These are phyloP conservation scores for Sphaerodactylus townsendi DNA, from an alignment of 2,113 vertebrate genomes.

Conservation along the genomic window DNA sequence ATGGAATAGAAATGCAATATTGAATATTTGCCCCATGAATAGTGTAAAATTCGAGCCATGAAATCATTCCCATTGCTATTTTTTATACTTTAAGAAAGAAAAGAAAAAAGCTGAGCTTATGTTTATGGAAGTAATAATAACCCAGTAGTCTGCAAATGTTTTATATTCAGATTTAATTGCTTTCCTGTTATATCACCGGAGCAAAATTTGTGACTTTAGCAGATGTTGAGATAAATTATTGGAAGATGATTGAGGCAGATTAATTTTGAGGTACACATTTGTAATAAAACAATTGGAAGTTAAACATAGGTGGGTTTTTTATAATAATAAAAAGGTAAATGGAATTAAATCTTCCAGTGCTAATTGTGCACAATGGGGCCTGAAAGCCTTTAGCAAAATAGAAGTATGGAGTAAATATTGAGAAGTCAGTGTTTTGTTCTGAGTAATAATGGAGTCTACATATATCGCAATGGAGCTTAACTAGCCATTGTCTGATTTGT, in stretches of 20 bases:
- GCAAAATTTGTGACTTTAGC: not conserved
- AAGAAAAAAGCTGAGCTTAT: not conserved
- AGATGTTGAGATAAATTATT: constrained; percentile 20
- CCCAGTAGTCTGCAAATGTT: constrained; percentile 9
- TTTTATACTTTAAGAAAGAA: constrained; percentile 8
- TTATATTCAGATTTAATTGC: constrained; percentile 18
- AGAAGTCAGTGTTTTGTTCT: not conserved
- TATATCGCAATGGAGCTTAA: not conserved
- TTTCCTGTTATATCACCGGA: constrained; percentile 13
- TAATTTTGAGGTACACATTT: constrained; percentile 1
- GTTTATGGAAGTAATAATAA: constrained; percentile 4
- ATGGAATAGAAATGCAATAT: not conserved
- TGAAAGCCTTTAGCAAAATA: not conserved
- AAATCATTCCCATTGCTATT: not conserved
- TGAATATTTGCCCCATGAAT: not conserved
- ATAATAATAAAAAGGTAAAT: not conserved
- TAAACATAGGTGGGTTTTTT: constrained; percentile 2
- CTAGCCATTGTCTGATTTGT: not conserved
- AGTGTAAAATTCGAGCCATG: not conserved
- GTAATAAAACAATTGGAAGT: not conserved
- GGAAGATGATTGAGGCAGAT: not conserved
- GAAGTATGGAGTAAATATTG: not conserved
- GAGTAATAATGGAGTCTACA: not conserved
- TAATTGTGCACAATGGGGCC: not conserved
- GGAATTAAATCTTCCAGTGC: constrained; percentile 5